Percentiles rank a stretch among this genome's conserved stretches.
phyloP scores from a whole-genome alignment of 2,888 invertebrate species.

The Drosophila greeni region DNA sequence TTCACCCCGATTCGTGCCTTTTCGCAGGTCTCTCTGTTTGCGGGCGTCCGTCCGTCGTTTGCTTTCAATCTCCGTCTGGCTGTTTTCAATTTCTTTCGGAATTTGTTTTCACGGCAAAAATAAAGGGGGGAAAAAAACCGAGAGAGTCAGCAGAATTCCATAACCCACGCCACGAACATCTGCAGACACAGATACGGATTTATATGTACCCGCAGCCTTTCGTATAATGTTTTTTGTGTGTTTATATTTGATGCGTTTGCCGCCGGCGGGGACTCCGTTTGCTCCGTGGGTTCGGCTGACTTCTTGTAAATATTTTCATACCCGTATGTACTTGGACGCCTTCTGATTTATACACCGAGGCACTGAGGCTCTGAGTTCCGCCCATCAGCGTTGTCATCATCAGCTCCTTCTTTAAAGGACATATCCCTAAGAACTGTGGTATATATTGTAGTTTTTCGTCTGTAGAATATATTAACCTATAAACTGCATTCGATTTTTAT shows the following conservation, averaged over 20 bases:
- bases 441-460: background rate
- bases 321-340: slow-evolving; percentile 25
- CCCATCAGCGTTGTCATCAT: background rate
- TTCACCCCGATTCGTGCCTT: slow-evolving; percentile 36
- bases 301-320: slow-evolving; percentile 68
- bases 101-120: slow-evolving; percentile 64
- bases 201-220: slow-evolving; percentile 23
- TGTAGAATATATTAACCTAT: background rate
- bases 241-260: slow-evolving; percentile 63
- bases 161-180: slow-evolving; percentile 42
- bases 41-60: slow-evolving; percentile 41
- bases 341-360: background rate
- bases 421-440: background rate
- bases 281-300: slow-evolving; percentile 38
- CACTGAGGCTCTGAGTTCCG: slow-evolving; percentile 1
- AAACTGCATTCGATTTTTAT: background rate
- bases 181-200: slow-evolving; percentile 25
- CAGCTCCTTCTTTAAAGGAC: background rate
- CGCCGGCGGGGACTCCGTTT: slow-evolving; percentile 53
- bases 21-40: slow-evolving; percentile 46
- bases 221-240: slow-evolving; percentile 52
- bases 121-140: background rate
- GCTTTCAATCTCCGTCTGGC: slow-evolving; percentile 63
- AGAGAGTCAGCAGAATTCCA: slow-evolving; percentile 59
- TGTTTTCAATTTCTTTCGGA: slow-evolving; percentile 62